Base-by-base conservation (phyloP, 23 tunicate genomes). In the Trididemnum miniatum region DNA sequence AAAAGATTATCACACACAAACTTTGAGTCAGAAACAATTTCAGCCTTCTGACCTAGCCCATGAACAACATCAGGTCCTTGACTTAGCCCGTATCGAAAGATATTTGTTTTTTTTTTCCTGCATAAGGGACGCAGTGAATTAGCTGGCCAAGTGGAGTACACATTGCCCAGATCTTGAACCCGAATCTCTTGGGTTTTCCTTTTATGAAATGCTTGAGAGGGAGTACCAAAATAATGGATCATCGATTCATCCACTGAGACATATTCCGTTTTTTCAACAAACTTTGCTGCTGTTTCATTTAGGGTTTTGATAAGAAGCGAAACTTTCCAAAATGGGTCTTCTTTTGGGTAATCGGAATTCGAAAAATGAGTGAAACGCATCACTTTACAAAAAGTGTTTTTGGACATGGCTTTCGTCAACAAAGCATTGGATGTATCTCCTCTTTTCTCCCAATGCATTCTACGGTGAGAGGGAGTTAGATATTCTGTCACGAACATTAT, bases 41-140 rank as follows among this genome's bases (percentile, higher is more conserved):
- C 26, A 69, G 37, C 75, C 29, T 37, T 69, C 25, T 69, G 18
- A 4, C 29, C 39, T 7, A 69, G 75, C 7, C 22, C 38, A 31
- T 69, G 31, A 69, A 69, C 75, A 69, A 69, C 75, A 5, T 28
- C 75, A 69, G 37, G 75, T 34, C 38, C 75, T 22, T 69, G 75
- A 69, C 75, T 33, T 12, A 69, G n/a, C 31, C 75, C 75, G 25
- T 69, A 31, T 37, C 5, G 37, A 37, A 69, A 69, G 35, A 69
- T 69, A 5, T 69, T 69, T 69, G 75, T 69, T 69, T 69, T 69
- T 30, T 44, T 44, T 44, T 9, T 44, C 54, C 54, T 7, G 54
- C 54, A 44, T 44, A 44, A 7, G 54, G 54, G 12, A 44, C 54
- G 15, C 15, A 44, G 54, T 15, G 15, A 44, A 44, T 44, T 44